Conservation (phyloP, 2,888 invertebrate species). For the Lamellibrachia satsuma region DNA sequence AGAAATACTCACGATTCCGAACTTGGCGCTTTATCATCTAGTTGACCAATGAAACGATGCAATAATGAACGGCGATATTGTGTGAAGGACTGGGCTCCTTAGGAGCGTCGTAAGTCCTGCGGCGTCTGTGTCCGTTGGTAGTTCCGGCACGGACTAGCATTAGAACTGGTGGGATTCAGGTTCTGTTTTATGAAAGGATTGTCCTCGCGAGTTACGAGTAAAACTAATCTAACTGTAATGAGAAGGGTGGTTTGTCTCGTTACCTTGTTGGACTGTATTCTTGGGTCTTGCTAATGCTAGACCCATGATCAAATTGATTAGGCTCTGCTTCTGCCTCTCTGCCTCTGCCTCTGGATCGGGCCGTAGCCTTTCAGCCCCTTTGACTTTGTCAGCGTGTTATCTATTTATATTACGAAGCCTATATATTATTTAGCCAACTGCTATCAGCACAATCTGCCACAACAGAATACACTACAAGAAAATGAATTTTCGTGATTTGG, state of each 20-base stretch:
- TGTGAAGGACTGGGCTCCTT: not conserved
- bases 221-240: no score
- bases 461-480: not conserved
- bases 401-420: no score
- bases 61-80: not conserved
- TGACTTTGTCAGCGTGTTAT: no score
- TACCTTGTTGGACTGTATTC: no score
- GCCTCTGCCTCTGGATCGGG: not conserved
- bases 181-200: no score
- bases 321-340: not conserved
- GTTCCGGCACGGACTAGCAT: no score
- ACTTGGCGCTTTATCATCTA: slow-evolving; percentile 13
- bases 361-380: not conserved
- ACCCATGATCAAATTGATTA: no score
- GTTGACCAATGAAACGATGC: not conserved
- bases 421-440: not conserved
- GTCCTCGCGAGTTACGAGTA: no score
- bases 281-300: no score
- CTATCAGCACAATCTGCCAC: not conserved
- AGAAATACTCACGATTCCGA: not conserved
- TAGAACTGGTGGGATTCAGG: no score
- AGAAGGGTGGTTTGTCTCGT: no score
- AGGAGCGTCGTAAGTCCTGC: not conserved
- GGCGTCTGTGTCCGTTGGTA: no score
- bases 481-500: slow-evolving; percentile 17